phyloP scores from a whole-genome alignment of 2,888 invertebrate species.

The Sussaba pulchella region DNA sequence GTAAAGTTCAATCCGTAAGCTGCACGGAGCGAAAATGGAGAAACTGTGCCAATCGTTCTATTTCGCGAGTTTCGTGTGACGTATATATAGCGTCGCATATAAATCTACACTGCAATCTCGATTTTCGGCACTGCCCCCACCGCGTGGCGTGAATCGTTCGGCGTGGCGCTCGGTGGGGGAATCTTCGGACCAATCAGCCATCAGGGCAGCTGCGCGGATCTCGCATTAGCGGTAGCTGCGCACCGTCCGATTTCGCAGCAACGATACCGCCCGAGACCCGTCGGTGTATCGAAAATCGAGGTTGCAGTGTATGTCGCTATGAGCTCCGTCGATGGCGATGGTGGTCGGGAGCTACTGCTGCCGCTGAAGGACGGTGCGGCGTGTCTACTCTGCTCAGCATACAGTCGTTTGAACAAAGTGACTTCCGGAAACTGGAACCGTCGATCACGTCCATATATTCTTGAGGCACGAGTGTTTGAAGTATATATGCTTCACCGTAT shows the following conservation, averaged over 20 bases:
- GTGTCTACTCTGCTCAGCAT: constrained; percentile 16
- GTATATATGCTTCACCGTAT: not conserved
- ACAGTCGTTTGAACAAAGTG: constrained; percentile 32
- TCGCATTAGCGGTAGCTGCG: too few species aligned
- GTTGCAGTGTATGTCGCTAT: not conserved
- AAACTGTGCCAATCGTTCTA: constrained; percentile 9
- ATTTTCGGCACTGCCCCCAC: too few species aligned
- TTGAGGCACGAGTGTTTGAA: not conserved
- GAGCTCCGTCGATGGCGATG: not conserved
- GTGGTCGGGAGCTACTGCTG: not conserved
- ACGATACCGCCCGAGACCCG: too few species aligned
- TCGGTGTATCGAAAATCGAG: too few species aligned
- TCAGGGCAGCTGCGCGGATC: too few species aligned
- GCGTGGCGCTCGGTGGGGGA: too few species aligned
- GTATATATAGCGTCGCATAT: not conserved
- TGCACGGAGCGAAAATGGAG: not conserved
- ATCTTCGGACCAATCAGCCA: too few species aligned
- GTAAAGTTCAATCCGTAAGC: constrained; percentile 11
- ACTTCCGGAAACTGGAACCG: constrained; percentile 24
- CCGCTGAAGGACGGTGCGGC: constrained; percentile 1
- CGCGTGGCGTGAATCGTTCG: too few species aligned
- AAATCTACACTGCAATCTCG: not conserved
- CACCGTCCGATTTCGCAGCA: too few species aligned
- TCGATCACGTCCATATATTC: constrained; percentile 31
- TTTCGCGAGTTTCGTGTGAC: too few species aligned